Evolutionary conservation across 2,888 invertebrate species (phyloP).

Genomic region (Salpingus planirostris): DNA sequence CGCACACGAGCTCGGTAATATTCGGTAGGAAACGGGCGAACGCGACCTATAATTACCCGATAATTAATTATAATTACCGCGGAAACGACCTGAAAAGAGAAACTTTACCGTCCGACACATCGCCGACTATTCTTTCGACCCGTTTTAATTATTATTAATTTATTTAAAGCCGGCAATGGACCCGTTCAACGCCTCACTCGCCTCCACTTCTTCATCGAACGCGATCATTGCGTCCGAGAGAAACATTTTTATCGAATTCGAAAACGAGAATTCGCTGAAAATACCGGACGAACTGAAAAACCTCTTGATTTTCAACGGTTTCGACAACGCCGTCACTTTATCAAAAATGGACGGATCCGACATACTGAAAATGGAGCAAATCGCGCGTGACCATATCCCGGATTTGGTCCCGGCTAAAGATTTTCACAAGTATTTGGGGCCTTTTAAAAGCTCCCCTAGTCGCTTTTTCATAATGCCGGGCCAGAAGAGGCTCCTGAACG

Average conservation of each 20-base stretch:
- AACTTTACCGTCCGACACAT: no score
- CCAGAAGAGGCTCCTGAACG: background rate
- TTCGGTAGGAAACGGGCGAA: no score
- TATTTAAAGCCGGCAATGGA: no score
- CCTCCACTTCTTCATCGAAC: no score
- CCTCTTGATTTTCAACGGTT: slow-evolving; percentile 3
- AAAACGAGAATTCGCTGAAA: background rate
- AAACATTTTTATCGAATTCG: background rate
- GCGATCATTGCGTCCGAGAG: no score
- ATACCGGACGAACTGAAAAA: slow-evolving; percentile 3
- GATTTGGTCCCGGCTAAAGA: background rate
- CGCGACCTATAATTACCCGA: no score
- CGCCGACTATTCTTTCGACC: no score
- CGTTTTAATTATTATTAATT: no score
- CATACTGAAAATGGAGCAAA: slow-evolving; percentile 4
- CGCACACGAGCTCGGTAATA: no score
- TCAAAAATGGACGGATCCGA: slow-evolving; percentile 5
- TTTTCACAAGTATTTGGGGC: background rate
- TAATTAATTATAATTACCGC: no score
- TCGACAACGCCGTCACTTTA: slow-evolving; percentile 5
- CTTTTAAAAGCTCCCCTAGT: background rate
- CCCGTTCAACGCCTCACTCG: no score
- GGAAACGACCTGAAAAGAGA: no score
- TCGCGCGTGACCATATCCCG: slow-evolving; percentile 4
- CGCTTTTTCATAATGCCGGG: background rate